Conservation (phyloP, 2,797 vertebrate species). For the Echiichthys vipera region DNA sequence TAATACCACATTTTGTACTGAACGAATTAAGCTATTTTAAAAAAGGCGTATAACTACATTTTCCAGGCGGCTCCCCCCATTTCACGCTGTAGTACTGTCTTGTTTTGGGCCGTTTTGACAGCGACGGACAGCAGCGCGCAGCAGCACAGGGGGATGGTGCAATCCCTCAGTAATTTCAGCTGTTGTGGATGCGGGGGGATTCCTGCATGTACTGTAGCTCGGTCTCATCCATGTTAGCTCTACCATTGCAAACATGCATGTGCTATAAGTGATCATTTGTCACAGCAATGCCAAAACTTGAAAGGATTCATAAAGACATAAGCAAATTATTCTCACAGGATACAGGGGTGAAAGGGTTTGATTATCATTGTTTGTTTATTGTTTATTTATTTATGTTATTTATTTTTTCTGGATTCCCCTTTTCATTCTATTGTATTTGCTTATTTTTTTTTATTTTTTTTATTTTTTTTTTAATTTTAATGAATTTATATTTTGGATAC, state of each 20-base stretch:
- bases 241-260: no score
- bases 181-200: background rate
- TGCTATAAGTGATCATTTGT: background rate
- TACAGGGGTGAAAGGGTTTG: no score
- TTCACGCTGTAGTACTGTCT: conserved; percentile 16
- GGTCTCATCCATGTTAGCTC: no score
- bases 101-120: conserved; percentile 62
- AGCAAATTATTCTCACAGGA: no score
- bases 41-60: accelerated
- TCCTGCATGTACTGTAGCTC: background rate
- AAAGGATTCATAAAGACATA: no score
- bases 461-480: no score
- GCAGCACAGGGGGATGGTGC: conserved; percentile 52
- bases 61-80: background rate
- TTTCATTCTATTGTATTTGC: no score
- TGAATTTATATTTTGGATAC: no score
- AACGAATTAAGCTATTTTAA: accelerated
- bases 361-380: no score
- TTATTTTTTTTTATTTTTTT: background rate
- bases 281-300: no score
- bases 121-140: conserved; percentile 33
- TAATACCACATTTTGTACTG: accelerated
- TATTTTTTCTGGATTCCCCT: no score
- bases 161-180: conserved; percentile 55
- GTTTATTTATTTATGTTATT: no score